phyloP scores from a whole-genome alignment of 2,797 vertebrate genomes.

The Acanthurus leucopareius region DNA sequence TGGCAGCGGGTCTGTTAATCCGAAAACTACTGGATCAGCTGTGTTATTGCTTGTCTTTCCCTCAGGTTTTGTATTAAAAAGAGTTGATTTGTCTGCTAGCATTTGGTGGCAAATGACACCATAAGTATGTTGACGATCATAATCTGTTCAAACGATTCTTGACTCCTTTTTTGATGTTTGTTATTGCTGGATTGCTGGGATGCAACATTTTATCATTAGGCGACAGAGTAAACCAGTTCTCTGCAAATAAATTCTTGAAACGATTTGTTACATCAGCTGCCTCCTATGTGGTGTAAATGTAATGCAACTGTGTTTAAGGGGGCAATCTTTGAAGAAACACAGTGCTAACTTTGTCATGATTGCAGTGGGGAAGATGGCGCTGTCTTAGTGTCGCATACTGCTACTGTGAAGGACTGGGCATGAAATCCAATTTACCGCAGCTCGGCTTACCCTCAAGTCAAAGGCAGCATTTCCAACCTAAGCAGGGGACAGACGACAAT shows the following conservation, averaged over 20 bases:
- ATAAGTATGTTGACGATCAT: conserved; percentile 18
- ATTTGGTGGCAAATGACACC: conserved; percentile 40
- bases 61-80: conserved; percentile 19
- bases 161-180: conserved; percentile 23
- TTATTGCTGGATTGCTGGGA: conserved; percentile 20
- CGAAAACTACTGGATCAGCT: conserved; percentile 35
- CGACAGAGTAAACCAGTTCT: conserved; percentile 12
- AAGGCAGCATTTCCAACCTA: conserved; percentile 73
- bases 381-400: conserved; percentile 73
- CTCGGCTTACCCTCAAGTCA: conserved; percentile 79
- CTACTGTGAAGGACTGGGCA: conserved; percentile 76
- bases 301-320: conserved; percentile 26
- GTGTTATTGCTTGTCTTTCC: conserved; percentile 23
- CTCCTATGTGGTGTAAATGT: conserved; percentile 2
- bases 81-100: conserved; percentile 19
- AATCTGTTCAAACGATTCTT: conserved; percentile 32
- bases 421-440: conserved; percentile 84
- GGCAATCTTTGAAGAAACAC: conserved; percentile 50
- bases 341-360: conserved; percentile 60
- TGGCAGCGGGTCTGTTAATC: conserved; percentile 33
- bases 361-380: conserved; percentile 61
- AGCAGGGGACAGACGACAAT: conserved; percentile 50
- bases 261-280: conserved; percentile 23
- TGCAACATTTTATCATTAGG: conserved; percentile 26
- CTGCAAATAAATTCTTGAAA: conserved; percentile 25